A percentile compares a stretch with the other conserved stretches of the same genome.
Conservation (phyloP, 2,888 invertebrate genomes). For the Geophilus truncorum region DNA sequence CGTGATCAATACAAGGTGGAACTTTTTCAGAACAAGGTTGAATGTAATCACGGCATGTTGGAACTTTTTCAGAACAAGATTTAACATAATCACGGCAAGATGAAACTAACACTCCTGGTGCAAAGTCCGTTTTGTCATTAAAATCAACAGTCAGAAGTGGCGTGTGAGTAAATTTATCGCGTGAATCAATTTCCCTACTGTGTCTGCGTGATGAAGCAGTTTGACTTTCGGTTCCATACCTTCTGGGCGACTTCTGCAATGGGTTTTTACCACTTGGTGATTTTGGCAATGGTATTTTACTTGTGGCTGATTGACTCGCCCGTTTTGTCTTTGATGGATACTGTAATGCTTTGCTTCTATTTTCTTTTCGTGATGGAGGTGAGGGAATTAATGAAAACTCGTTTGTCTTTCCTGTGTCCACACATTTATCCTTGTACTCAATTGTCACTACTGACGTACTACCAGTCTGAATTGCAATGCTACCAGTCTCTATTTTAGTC, state of each 20-base stretch:
- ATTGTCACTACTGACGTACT: neutral
- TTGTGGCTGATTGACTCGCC: neutral
- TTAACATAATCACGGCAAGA: no score
- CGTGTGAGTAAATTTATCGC: neutral
- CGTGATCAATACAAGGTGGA: no score
- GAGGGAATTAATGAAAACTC: neutral
- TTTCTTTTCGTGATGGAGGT: no score
- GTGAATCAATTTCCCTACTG: neutral
- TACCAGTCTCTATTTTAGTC: neutral
- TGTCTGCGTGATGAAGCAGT: neutral
- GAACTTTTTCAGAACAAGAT: no score
- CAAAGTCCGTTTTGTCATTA: neutral
- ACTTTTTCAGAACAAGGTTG: no score
- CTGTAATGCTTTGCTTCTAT: neutral
- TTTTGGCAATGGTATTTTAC: neutral
- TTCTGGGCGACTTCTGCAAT: neutral
- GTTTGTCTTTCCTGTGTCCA: neutral
- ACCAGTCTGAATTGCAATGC: neutral
- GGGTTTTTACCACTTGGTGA: neutral
- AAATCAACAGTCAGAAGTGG: neutral
- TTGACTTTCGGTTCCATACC: neutral
- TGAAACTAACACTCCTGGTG: neutral
- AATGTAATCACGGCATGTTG: no score
- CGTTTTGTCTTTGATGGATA: neutral
- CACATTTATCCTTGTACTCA: neutral